Conservation (phyloP, 2,797 vertebrate species). For the Heterohyrax brucei region DNA sequence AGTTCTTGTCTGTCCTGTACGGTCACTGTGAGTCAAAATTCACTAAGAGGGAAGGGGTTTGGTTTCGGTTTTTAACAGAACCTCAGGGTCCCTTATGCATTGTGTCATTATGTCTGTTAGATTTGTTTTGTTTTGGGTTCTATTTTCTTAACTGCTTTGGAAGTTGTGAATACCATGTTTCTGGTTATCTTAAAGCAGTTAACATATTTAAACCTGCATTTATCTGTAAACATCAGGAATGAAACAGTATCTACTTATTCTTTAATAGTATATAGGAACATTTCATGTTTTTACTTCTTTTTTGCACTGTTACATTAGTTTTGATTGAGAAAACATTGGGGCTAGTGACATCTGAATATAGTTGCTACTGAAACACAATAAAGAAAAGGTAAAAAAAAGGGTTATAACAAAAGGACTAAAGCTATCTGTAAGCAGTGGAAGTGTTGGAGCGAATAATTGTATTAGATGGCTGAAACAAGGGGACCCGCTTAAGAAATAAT, state of each 20-base stretch:
- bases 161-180: constrained; percentile 34
- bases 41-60: too few species aligned
- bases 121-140: neutral
- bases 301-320: neutral
- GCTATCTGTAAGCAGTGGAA: neutral
- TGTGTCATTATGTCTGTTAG: neutral
- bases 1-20: too few species aligned
- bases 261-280: neutral
- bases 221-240: neutral
- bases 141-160: constrained; percentile 42
- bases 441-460: neutral
- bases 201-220: neutral
- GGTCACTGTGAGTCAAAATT: too few species aligned
- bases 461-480: neutral
- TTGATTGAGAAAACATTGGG: neutral
- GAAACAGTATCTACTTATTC: neutral
- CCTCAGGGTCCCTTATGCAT: neutral
- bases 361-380: neutral
- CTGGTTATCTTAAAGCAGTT: constrained; percentile 3
- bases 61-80: neutral
- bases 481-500: neutral
- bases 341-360: neutral
- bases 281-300: neutral
- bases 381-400: neutral
- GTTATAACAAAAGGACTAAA: neutral